Base-by-base conservation (phyloP, 2,888 invertebrate species). In the Brachypalpus laphriformis region DNA sequence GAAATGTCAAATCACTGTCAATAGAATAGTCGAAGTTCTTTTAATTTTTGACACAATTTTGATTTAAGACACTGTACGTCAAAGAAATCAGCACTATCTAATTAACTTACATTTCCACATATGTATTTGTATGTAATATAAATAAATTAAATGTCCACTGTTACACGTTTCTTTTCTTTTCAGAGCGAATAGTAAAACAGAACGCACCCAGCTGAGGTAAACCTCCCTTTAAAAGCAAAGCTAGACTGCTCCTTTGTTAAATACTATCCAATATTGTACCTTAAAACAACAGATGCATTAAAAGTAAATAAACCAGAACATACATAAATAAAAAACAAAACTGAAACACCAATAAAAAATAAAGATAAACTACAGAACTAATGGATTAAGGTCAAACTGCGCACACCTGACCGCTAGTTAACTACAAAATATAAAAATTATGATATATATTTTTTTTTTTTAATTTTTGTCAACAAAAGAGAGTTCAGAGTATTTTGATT, bases 401-500 rank as follows among this genome's bases (percentile, higher is more conserved):
- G 40, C 49, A 28, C 22, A 57, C 20, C 28, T 40, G 66, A 59
- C 40, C 57, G 11, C 11, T 42, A 22, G 40, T 22, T 61, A 49
- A 63, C 7, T 9, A 11, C 7, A 42, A 40, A 51, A 5, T 22
- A 25, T 14, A 2, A 25, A 3, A 16, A 0, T 22, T 25, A 34
- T 22, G 25, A 25, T 8, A 47, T 20, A 31, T 11, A 56, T 14
- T 47, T n/a, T 18, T 25, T 59, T 45, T 28, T 42, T 18, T 16
- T 6, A 7, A 20, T 25, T 51, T 37, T 20, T 45, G 47, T 22
- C 28, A 47, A 18, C 71, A n/a, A 54, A n/a, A 20, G 25, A 57
- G 54, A 81, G 68, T 81, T 81, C 81, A 75, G 49, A 75, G 61
- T 28, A 70, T 70, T 68, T 28, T 63, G 75, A 81, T 70, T 75